Percentiles rank a stretch among this genome's conserved stretches.
Conservation (phyloP, 2,888 invertebrate genomes). For the Punctoribates punctum region DNA sequence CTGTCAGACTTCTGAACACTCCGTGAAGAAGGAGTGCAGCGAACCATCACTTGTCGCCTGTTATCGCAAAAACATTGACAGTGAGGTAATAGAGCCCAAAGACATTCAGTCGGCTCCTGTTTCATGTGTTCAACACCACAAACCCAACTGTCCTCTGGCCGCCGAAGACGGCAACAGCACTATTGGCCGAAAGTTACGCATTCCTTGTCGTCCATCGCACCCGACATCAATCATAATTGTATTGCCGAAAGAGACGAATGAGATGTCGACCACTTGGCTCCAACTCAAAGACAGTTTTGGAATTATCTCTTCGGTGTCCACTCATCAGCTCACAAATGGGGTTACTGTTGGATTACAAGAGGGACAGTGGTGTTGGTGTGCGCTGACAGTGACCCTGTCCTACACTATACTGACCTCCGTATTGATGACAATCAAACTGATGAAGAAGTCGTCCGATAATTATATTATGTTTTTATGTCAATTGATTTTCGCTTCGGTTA, state of each 20-base stretch:
- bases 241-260: not conserved
- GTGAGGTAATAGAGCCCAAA: not conserved
- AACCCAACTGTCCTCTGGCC: slow-evolving; percentile 16
- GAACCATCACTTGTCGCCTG: slow-evolving; percentile 31
- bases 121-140: not conserved
- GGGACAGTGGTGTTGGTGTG: not conserved
- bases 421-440: not conserved
- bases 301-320: not conserved
- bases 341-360: slow-evolving; percentile 19
- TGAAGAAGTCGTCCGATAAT: not conserved
- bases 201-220: not conserved
- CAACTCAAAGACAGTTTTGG: not conserved
- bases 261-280: slow-evolving; percentile 15
- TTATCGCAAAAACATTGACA: not conserved
- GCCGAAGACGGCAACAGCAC: not conserved
- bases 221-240: slow-evolving; percentile 28
- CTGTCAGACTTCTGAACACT: not conserved
- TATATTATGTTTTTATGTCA: slow-evolving; percentile 31
- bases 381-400: not conserved
- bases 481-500: slow-evolving; percentile 2
- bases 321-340: slow-evolving; percentile 11
- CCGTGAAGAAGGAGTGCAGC: not conserved
- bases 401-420: not conserved
- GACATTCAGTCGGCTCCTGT: not conserved
- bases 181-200: not conserved